Conservation (phyloP, 2,113 vertebrate species). For the Gallinago media region DNA sequence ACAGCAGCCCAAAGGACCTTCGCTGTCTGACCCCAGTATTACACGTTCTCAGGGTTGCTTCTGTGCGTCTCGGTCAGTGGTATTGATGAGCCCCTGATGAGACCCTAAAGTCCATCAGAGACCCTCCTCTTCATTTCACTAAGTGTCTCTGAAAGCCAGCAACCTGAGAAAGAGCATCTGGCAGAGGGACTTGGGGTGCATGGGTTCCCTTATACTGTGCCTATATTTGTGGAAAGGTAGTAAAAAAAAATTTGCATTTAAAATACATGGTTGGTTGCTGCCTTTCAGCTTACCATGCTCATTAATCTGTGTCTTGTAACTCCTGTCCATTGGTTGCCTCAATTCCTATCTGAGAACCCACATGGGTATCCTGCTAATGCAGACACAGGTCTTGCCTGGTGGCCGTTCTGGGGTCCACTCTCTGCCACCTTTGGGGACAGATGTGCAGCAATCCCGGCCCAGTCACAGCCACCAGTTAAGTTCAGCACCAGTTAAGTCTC, state of each 20-base stretch:
- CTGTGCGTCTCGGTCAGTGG: background rate
- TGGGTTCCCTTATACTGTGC: background rate
- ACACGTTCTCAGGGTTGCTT: fast-evolving
- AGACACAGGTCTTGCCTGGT: background rate
- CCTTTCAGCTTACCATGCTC: background rate
- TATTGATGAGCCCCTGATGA: background rate
- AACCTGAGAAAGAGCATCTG: background rate
- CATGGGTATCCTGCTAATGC: background rate
- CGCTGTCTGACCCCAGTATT: background rate
- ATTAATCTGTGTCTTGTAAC: fast-evolving
- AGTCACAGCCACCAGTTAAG: background rate
- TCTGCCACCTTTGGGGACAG: background rate
- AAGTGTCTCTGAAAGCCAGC: background rate
- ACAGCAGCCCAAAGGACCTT: background rate
- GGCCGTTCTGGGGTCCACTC: fast-evolving
- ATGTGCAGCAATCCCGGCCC: background rate
- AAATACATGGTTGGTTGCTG: background rate
- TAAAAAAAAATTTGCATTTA: background rate
- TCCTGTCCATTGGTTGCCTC: fast-evolving
- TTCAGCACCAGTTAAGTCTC: background rate
- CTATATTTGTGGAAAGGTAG: background rate
- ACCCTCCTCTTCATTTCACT: background rate
- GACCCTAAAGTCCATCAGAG: background rate
- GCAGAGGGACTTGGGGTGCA: background rate
- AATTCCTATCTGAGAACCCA: background rate